Percentiles rank a stretch among this genome's conserved stretches.
Evolutionary conservation across 1,140 invertebrate species (phyloP).

Genomic region (Asbolus verrucosus): DNA sequence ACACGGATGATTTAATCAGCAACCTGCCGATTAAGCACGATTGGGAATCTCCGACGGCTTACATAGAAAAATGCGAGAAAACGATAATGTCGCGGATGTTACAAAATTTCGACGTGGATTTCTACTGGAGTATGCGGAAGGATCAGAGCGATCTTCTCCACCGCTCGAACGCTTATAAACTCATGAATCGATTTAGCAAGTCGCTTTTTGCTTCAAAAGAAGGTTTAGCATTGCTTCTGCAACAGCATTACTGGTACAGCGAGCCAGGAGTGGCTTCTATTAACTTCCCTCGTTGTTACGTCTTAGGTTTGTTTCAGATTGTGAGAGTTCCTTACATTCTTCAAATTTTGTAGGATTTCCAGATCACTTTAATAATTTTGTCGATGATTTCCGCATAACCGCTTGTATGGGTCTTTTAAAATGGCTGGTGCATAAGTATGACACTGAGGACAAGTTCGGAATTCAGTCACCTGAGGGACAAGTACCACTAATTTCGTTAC

Average conservation of each 20-base stretch:
- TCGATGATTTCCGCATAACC: slow-evolving; percentile 90
- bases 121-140: slow-evolving; percentile 88
- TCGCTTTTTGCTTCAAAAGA: slow-evolving; percentile 92
- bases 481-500: slow-evolving; percentile 78
- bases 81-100: slow-evolving; percentile 75
- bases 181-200: slow-evolving; percentile 82
- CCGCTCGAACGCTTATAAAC: slow-evolving; percentile 72
- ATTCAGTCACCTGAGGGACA: slow-evolving; percentile 72
- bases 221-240: slow-evolving; percentile 83
- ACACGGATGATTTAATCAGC: slow-evolving; percentile 60
- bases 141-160: slow-evolving; percentile 81
- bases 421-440: slow-evolving; percentile 75
- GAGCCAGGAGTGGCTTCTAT: slow-evolving; percentile 84
- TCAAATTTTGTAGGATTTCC: slow-evolving; percentile 65
- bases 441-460: slow-evolving; percentile 65
- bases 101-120: slow-evolving; percentile 78
- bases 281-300: slow-evolving; percentile 89
- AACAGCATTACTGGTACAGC: slow-evolving; percentile 90
- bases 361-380: slow-evolving; percentile 89
- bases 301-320: slow-evolving; percentile 65
- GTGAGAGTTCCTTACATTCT: not conserved
- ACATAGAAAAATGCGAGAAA: slow-evolving; percentile 68
- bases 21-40: slow-evolving; percentile 68
- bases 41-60: slow-evolving; percentile 62
- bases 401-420: slow-evolving; percentile 87